Evolutionary conservation across 1,140 invertebrate species (phyloP).

Genomic region (Trichomalopsis sarcophagae): DNA sequence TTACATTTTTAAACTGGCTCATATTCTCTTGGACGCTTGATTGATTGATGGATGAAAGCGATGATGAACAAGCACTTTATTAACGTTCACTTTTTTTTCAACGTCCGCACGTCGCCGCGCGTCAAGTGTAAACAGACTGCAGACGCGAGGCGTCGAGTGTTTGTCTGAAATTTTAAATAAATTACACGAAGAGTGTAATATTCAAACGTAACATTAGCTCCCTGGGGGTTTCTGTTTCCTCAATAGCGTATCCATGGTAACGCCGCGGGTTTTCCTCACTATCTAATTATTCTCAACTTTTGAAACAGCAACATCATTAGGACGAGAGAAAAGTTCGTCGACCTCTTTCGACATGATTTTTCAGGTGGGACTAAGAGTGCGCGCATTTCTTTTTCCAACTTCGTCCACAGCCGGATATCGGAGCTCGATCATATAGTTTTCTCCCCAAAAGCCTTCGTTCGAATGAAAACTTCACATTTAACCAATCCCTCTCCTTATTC

Average conservation of each 20-base stretch:
- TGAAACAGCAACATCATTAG: background rate
- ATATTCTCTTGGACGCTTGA: background rate
- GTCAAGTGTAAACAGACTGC: background rate
- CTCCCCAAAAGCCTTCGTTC: too few relatives aligned
- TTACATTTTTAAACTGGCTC: conserved; percentile 25
- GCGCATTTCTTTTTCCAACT: too few relatives aligned
- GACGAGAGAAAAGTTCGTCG: background rate
- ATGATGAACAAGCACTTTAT: conserved; percentile 24
- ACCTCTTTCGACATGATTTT: background rate
- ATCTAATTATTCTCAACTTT: background rate
- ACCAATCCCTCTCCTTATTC: background rate
- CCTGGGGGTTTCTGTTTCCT: background rate
- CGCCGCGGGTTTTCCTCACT: background rate
- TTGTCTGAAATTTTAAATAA: background rate
- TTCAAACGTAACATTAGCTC: background rate
- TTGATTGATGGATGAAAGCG: conserved; percentile 26
- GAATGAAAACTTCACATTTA: too few relatives aligned
- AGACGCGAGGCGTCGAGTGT: background rate
- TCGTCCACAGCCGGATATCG: too few relatives aligned
- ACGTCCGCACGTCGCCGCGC: too few relatives aligned
- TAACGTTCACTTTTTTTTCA: background rate
- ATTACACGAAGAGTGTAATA: background rate
- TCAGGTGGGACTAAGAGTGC: background rate
- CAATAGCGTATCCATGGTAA: background rate
- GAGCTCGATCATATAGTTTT: too few relatives aligned